These are phyloP conservation scores for Ornithorhynchus anatinus DNA, from an alignment of 2,113 vertebrate species.

Conservation along the genomic window DNA sequence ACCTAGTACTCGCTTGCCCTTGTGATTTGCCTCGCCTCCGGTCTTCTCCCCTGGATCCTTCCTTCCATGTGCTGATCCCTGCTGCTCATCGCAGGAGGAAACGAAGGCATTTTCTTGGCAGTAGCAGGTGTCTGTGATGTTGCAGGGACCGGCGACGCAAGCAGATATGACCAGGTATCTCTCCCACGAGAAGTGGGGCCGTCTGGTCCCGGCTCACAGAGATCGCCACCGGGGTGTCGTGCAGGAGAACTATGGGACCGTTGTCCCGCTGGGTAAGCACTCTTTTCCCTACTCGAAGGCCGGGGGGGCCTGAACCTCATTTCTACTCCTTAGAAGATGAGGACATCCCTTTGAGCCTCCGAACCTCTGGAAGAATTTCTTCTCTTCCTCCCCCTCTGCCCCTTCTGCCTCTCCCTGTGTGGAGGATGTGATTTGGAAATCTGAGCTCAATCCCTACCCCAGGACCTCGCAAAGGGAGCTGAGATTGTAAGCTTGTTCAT, in stretches of 20 bases:
- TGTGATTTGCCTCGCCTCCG: background rate
- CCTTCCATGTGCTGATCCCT: background rate
- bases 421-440: background rate
- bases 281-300: background rate
- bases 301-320: background rate
- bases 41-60: background rate
- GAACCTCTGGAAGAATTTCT: background rate
- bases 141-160: slow-evolving; percentile 42
- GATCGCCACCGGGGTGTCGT: slow-evolving; percentile 8
- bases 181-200: slow-evolving; percentile 23
- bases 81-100: background rate
- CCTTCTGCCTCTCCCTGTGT: background rate
- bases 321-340: background rate
- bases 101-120: background rate
- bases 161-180: slow-evolving; percentile 5
- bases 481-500: too few relatives aligned
- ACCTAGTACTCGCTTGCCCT: background rate
- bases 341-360: background rate
- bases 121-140: slow-evolving; percentile 40
- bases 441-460: background rate
- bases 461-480: slow-evolving; percentile 2
- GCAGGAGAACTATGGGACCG: slow-evolving; percentile 16
- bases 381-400: background rate
- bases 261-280: slow-evolving; percentile 44
- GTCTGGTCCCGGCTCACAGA: slow-evolving; percentile 29